A percentile compares a stretch with the other conserved stretches of the same genome.
phyloP scores from a whole-genome alignment of 2,797 vertebrate genomes.

The Acrossocheilus wenchowensis region DNA sequence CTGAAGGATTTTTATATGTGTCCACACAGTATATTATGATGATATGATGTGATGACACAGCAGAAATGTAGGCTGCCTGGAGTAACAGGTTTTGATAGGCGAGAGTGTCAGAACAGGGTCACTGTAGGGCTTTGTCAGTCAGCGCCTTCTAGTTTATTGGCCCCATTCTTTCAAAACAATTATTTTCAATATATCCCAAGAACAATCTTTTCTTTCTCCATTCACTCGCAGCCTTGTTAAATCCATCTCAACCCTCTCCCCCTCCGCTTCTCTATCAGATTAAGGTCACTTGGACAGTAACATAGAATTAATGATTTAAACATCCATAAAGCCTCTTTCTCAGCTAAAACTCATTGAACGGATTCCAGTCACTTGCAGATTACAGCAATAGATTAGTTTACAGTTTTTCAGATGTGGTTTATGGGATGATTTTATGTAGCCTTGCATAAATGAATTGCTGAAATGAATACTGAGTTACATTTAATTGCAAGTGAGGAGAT shows the following conservation, averaged over 20 bases:
- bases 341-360: not conserved
- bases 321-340: conserved; percentile 18
- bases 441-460: not conserved
- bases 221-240: conserved; percentile 1
- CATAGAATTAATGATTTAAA: conserved; percentile 16
- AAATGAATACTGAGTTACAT: not conserved
- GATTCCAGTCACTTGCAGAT: conserved; percentile 14
- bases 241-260: not conserved
- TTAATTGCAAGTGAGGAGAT: not conserved
- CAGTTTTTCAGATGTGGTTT: not conserved
- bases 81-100: conserved; percentile 72
- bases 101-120: conserved; percentile 62
- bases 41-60: conserved; percentile 14
- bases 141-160: conserved; percentile 67
- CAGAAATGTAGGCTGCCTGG: conserved; percentile 53
- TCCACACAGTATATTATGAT: not conserved
- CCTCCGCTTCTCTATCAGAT: conserved; percentile 49
- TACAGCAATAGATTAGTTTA: not conserved
- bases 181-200: conserved; percentile 57
- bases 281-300: conserved; percentile 61
- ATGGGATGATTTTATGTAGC: not conserved
- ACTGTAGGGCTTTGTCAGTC: conserved; percentile 74
- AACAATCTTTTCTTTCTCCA: conserved; percentile 49
- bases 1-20: not conserved
- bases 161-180: conserved; percentile 74